Percentiles rank a stretch among this genome's conserved stretches.
Evolutionary conservation across 2,113 vertebrate genomes (phyloP).

Genomic region (Eudyptes chrysolophus): DNA sequence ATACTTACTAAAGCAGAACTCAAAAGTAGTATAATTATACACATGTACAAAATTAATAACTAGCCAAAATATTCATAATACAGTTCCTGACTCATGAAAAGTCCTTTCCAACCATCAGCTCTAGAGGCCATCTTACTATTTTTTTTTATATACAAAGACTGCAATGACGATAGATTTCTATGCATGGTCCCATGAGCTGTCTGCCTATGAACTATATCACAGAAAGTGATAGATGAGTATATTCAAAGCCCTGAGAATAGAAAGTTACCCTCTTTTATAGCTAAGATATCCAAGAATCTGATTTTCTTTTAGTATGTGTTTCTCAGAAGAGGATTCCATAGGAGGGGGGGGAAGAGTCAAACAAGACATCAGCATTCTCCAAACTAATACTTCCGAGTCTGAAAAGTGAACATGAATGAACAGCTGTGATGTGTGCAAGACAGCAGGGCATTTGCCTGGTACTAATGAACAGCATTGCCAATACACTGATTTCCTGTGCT

Average conservation of each 20-base stretch:
- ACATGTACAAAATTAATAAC: neutral
- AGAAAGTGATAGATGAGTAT: neutral
- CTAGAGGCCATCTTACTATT: neutral
- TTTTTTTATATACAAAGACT: neutral
- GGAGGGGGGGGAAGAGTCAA: neutral
- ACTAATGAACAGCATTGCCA: conserved; percentile 28
- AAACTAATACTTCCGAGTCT: neutral
- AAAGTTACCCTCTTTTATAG: neutral
- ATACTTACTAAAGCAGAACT: neutral
- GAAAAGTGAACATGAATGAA: neutral
- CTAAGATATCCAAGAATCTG: neutral
- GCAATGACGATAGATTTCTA: neutral
- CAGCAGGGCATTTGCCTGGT: neutral
- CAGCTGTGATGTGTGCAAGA: neutral
- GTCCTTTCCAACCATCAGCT: neutral
- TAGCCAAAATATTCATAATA: neutral
- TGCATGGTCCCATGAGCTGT: neutral
- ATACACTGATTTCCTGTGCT: neutral
- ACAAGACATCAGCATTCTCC: neutral
- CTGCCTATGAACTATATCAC: neutral
- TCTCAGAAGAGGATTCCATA: neutral
- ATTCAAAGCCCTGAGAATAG: neutral
- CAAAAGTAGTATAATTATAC: neutral
- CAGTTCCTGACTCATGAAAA: neutral
- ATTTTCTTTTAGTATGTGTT: neutral